Base-by-base conservation (phyloP, 2,113 vertebrate genomes). In the Benitochromis conjunctus region DNA sequence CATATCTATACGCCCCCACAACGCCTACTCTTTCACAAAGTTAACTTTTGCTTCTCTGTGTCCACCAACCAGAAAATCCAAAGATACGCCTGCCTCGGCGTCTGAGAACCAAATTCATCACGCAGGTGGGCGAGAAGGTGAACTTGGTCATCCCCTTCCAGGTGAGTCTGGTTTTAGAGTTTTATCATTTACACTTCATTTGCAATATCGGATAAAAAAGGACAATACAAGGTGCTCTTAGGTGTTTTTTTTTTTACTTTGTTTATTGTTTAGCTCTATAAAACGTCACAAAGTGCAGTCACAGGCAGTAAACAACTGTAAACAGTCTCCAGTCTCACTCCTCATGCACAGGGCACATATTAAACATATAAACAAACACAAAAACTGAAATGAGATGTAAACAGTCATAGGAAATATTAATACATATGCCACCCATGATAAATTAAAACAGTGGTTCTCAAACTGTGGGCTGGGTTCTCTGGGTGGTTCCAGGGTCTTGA, bases 61-160 rank as follows among this genome's bases (percentile, higher is more conserved):
- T 80, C 81, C 31, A 48, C 12, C 76, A n/a, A 38, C 48, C 94
- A 98, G 98, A 98, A 84, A 91, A 95, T n/a, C 98, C 98, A 76
- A 98, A 97, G 96, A 98, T 98, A 91, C 97, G 97, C 19, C 86
- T 98, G 9, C 98, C 98, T 5, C 97, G 97, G 13, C 94, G 97
- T 1, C 96, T 98, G 26, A 96, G 98, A 71, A 96, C 96, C 94
- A 98, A 96, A 19, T 96, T 95, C 66, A 90, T 98, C 86, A 94
- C 29, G 24, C 92, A 60, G 69, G 98, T 98, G 16, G 98, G 98
- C 3, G 97, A 98, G 62, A 96, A 95, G 58, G 80, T 98, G 91
- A 98, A 98, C 94, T 76, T 98, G 29, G 93, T 98, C 79, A 97
- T 98, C 91, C 97, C 98, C 79, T 98, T 98, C 95, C 97, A 98